Evolutionary conservation across 2,888 invertebrate species (phyloP), one percentile per base, ranked within the genome.

Genomic region (Callyntrura sp.): DNA sequence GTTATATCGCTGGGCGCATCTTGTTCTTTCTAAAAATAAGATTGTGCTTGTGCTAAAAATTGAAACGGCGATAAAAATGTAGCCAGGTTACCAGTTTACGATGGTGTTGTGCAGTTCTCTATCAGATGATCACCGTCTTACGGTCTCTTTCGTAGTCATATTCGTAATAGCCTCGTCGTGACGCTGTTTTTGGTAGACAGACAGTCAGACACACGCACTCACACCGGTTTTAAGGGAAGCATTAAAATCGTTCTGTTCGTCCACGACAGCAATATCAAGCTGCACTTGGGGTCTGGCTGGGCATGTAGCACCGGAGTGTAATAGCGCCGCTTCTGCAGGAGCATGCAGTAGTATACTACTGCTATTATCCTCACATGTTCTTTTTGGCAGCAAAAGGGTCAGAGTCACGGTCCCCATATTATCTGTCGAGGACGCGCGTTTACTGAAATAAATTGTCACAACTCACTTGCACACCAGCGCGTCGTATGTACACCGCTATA

Each of bases 401-500:
- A 88, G 45, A 88, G 88, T 83, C 88, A 88, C 88, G 76, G 88
- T 51, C 76, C 55, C 88, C 76, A 76, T 88, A 25, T 83, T 76
- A 62, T 83, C 51, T 88, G 87, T 88, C 87, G 23, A 57, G 82
- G 62, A 76, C 76, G 73, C 57, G 48, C 62, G 45, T 81, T 73
- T 35, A 83, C 43, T 83, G 83, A 83, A 88, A 88, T 88, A 88
- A 88, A 88, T 88, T 73, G 82, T 78, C 62, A 83, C 76, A 76
- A 76, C 83, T 83, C 78, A 83, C 62, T 78, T 82, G 65, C 82
- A 88, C 55, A 35, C 82, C 43, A 25, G 17, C 68, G 12, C 68
- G 11, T 35, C 35, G 6, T 35, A 35, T 35, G 6, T n/a, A n/a
- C n/a, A n/a, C n/a, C n/a, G 4, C 45, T 9, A 45, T 62, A 23